phyloP scores from a whole-genome alignment of 2,888 invertebrate genomes.

The Megastigmus dorsalis region DNA sequence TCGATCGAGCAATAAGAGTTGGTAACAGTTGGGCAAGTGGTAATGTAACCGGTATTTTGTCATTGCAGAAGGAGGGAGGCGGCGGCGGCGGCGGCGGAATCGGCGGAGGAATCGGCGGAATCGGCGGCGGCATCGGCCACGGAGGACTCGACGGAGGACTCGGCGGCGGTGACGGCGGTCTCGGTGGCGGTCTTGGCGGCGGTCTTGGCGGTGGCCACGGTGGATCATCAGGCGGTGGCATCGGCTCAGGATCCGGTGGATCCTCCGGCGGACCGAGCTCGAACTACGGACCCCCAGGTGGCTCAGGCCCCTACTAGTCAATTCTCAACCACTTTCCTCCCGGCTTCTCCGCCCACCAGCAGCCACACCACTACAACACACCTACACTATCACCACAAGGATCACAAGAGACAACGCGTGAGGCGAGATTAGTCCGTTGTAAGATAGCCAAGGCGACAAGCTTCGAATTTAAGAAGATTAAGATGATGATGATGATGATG shows the following conservation, averaged over 20 bases:
- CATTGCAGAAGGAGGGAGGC: constrained; percentile 66
- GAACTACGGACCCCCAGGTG: constrained; percentile 81
- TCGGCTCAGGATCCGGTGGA: constrained; percentile 67
- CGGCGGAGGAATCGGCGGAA: constrained; percentile 62
- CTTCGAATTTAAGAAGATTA: constrained; percentile 37
- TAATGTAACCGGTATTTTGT: no score
- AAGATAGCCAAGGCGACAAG: constrained; percentile 39
- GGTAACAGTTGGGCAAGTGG: no score
- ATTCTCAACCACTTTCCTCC: constrained; percentile 58
- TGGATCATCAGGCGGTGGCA: constrained; percentile 54
- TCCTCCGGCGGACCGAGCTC: constrained; percentile 77
- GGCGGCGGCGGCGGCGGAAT: constrained; percentile 67
- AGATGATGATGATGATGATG: constrained; percentile 52
- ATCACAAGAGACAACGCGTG: no score
- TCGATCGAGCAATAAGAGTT: no score
- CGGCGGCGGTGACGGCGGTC: constrained; percentile 67
- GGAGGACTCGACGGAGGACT: constrained; percentile 40
- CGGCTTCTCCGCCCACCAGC: constrained; percentile 30
- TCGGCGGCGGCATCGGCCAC: constrained; percentile 61
- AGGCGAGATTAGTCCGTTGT: constrained; percentile 45
- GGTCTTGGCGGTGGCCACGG: constrained; percentile 64
- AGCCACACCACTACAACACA: not conserved
- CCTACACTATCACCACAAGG: constrained; percentile 20
- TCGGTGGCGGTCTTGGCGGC: constrained; percentile 43
- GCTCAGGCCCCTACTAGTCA: constrained; percentile 82